Evolutionary conservation across 2,888 invertebrate species (phyloP), one percentile per base, ranked within the genome.

Genomic region (Sminthurinus aureus): DNA sequence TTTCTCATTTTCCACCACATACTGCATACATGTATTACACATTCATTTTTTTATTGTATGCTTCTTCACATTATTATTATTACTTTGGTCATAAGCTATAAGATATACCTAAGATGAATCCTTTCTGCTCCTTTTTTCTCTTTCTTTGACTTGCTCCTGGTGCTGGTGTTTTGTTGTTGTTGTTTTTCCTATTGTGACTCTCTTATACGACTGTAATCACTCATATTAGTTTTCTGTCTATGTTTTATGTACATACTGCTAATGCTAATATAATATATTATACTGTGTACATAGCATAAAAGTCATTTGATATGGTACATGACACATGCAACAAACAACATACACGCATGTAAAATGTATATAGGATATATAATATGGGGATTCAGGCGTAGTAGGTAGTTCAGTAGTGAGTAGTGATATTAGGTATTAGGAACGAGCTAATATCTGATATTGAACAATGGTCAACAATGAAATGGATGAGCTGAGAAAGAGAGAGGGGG

Each of bases 211-310:
- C 9, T 15, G 58, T 13, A 58, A 58, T 58, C 18, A 58, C 58
- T 58, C 13, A 58, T 58, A 58, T 15, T 15, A 15, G 18, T 58
- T 15, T 58, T 58, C 18, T 9, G n/a, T 75, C 50, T 75, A 15
- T 75, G 75, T 38, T 74, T 74, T 74, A 74, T 74, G 74, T 38
- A 74, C n/a, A 50, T 74, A 8, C 38, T 38, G 50, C 26, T 9
- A n/a, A n/a, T n/a, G n/a, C n/a, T n/a, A n/a, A n/a, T n/a, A n/a
- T n/a, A n/a, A 6, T 38, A 6, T 38, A 38, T 38, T 4, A 6
- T 38, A 4, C 6, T 38, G 38, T 38, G 38, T 38, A 6, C 38
- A 38, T 38, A 38, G 38, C 6, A 38, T 6, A 38, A 38, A 38
- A 38, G 38, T 4, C 24, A 18, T 20, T 50, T 75, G n/a, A 20